Evolutionary conservation across 2,113 vertebrate genomes (phyloP).

Genomic region (Cyprinodon variegatus): DNA sequence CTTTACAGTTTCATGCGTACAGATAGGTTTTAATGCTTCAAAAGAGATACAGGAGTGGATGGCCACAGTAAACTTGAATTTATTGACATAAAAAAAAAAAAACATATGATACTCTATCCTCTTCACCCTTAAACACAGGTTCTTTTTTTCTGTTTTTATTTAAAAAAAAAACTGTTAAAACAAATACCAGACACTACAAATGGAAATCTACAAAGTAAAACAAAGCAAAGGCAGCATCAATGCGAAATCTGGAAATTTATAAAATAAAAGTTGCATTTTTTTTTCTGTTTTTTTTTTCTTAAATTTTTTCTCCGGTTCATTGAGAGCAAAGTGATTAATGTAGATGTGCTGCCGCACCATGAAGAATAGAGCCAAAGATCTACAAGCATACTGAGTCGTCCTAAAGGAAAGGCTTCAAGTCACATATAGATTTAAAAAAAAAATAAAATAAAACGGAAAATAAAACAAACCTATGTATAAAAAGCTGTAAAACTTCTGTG

Average conservation of each 20-base stretch:
- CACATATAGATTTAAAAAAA: constrained; percentile 76
- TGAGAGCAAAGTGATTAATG: constrained; percentile 61
- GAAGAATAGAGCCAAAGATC: constrained; percentile 56
- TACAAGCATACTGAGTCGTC: constrained; percentile 74
- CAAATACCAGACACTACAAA: constrained; percentile 69
- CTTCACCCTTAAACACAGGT: constrained; percentile 90
- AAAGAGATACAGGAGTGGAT: constrained; percentile 86
- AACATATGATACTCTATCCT: constrained; percentile 86
- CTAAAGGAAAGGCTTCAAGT: constrained; percentile 85
- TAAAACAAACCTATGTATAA: constrained; percentile 67
- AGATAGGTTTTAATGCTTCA: constrained; percentile 87
- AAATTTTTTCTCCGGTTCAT: constrained; percentile 49
- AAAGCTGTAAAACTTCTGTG: constrained; percentile 89
- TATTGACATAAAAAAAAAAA: constrained; percentile 86
- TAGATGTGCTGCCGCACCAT: constrained; percentile 61
- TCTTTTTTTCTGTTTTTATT: constrained; percentile 47
- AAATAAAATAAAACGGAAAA: constrained; percentile 63
- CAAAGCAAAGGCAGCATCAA: constrained; percentile 68
- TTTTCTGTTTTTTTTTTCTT: neutral
- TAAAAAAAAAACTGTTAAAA: constrained; percentile 81
- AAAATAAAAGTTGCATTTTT: constrained; percentile 11
- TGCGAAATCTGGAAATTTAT: constrained; percentile 77
- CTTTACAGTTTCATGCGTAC: constrained; percentile 86
- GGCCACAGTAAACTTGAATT: constrained; percentile 93
- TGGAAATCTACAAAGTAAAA: constrained; percentile 72